Evolutionary conservation across 35 echinoderm and acorn worm species (phyloP), one percentile per base, ranked within the genome.

Genomic region (Diadema setosum): DNA sequence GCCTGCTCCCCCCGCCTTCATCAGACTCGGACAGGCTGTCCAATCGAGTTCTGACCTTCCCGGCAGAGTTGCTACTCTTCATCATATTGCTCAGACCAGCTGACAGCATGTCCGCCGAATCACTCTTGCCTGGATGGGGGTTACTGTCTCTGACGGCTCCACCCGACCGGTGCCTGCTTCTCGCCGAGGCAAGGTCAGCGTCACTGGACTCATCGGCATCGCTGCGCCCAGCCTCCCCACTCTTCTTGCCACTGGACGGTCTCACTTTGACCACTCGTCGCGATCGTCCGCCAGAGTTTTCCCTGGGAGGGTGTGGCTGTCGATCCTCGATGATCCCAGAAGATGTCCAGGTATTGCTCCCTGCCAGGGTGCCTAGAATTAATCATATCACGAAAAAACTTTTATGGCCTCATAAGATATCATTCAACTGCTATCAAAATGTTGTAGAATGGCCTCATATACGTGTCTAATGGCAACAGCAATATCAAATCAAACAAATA

Each of bases 11-110:
- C 84, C 49, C 81, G 42, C 65, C 84, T 50, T 97, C 87, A 36
- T 97, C 95, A 34, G 81, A 94, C 80, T 97, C 95, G 7, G 95
- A 93, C 46, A 94, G 83, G 70, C 91, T 97, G 49, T 93, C 91
- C 80, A 93, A 80, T 34, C 91, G 70, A 27, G 55, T 67, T 56
- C 73, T 78, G 24, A n/a, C 73, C 37, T 36, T 78, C 24, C 73
- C 40, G 39, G 73, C 73, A 8, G 34, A 78, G 24, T 44, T 44
- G 35, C 33, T 42, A 44, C 40, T 6, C 24, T 24, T 60, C 21
- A 27, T 27, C 57, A 67, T 67, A 34, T 67, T 78, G 27, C 37
- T 34, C 73, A 78, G 39, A 5, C 39, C 73, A 39, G 39, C 25
- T n/a, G 81, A 69, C 50, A 84, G 70, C 25, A 83, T 60, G 21